Conservation (phyloP, 2,888 invertebrate species). For the Ganaspis brasiliensis region DNA sequence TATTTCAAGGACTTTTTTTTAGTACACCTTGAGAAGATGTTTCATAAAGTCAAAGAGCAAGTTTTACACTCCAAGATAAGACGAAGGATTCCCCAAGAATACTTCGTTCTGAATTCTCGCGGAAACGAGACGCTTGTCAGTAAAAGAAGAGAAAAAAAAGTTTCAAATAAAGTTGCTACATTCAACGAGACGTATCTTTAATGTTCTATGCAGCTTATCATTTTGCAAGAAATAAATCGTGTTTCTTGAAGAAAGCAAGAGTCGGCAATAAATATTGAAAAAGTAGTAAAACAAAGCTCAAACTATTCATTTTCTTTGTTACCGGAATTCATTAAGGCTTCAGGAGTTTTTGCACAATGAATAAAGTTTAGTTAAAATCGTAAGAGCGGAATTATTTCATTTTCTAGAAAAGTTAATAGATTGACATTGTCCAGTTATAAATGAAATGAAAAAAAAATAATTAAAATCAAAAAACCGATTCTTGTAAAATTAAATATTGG, state of each 20-base stretch:
- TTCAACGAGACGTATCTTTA: constrained; percentile 34
- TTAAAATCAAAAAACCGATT: no score
- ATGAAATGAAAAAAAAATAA: not conserved
- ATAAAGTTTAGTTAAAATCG: not conserved
- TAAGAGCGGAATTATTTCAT: not conserved
- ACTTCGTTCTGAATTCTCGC: constrained; percentile 28
- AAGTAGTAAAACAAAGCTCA: not conserved
- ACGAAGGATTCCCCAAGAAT: constrained; percentile 28
- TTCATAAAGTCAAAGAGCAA: constrained; percentile 21
- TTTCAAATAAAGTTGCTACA: constrained; percentile 22
- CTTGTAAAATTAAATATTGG: no score
- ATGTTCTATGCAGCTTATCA: constrained; percentile 23
- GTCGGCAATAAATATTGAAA: constrained; percentile 21
- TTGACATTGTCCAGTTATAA: no score
- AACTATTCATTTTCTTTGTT: not conserved
- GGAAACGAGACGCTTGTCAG: constrained; percentile 32
- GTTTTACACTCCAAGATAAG: constrained; percentile 37
- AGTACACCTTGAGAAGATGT: constrained; percentile 21
- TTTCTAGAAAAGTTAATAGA: not conserved
- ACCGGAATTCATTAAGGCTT: not conserved
- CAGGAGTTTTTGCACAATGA: not conserved
- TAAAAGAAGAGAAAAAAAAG: constrained; percentile 26
- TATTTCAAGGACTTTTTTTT: not conserved
- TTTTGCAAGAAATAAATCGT: constrained; percentile 16
- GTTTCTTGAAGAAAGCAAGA: not conserved